Evolutionary conservation across 1,140 invertebrate species (phyloP), one percentile per base, ranked within the genome.

Genomic region (Formica exsecta): DNA sequence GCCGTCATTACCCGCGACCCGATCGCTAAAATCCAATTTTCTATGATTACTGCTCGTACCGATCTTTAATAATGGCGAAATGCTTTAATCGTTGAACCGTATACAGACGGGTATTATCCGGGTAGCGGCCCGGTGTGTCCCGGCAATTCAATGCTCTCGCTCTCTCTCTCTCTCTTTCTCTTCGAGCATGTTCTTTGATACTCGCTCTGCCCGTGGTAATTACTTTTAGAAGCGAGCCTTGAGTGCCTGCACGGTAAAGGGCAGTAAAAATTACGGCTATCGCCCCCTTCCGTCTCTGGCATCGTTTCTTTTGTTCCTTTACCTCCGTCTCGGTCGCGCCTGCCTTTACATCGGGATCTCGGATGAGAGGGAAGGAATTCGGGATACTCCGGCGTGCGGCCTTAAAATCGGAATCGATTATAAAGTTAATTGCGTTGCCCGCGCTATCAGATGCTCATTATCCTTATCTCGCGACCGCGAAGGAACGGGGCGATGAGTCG

Each of bases 381-480:
- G 57, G 68, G 57, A 48, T 44, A 25, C 29, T 41, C 44, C 59
- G 3, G 59, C n/a, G 41, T 9, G 38, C 68, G 29, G 11, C 38
- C 62, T 89, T 83, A 71, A 79, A 91, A 87, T 91, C 75, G 77
- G 9, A 90, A 89, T 71, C 81, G 90, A 91, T 91, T 91, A 32
- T 32, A 89, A 84, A 89, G 90, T 91, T 91, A 91, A 91, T 91
- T 87, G 87, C 87, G 36, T 4, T 25, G 8, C 16, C 16, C 80
- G 25, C 59, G 51, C 62, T 91, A 87, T 90, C 88, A 51, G 86
- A 90, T 87, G 61, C 86, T 84, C 87, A 71, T 90, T 90, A 87
- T 29, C 44, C 83, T 85, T 77, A 75, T 76, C 83, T 64, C 83
- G 51, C 36, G 51, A 25, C 54, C 79, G 48, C 57, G 79, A 36